A percentile compares a stretch with the other conserved stretches of the same genome.
Conservation (phyloP, 2,113 vertebrate species). For the Catagonus wagneri region DNA sequence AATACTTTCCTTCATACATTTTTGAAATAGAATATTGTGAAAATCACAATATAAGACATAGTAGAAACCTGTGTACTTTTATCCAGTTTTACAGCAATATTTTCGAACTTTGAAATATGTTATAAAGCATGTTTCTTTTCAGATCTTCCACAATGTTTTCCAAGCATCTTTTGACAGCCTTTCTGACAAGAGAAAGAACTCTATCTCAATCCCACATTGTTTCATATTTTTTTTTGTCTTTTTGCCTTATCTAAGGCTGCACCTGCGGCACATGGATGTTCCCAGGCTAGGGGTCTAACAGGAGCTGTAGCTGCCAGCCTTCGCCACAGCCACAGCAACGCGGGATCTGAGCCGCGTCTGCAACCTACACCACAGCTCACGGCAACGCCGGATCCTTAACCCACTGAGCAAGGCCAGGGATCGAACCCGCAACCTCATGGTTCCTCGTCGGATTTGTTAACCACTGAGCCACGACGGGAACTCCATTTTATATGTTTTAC, state of each 20-base stretch:
- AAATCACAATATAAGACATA: not conserved
- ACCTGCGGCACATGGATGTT: too few relatives aligned
- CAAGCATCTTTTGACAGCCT: not conserved
- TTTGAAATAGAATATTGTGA: not conserved
- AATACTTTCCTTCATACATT: not conserved
- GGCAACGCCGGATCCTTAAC: too few relatives aligned
- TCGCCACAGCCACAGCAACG: too few relatives aligned
- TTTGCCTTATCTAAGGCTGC: too few relatives aligned
- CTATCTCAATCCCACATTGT: not conserved
- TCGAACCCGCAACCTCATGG: too few relatives aligned
- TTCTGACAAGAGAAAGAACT: not conserved
- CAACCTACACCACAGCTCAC: too few relatives aligned
- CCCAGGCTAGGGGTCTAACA: too few relatives aligned
- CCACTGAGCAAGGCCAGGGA: too few relatives aligned
- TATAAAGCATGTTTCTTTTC: conserved; percentile 9
- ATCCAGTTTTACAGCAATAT: conserved; percentile 7
- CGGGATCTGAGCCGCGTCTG: too few relatives aligned
- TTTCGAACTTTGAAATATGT: not conserved
- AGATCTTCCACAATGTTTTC: not conserved
- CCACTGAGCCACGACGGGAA: too few relatives aligned
- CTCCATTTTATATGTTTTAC: not conserved
- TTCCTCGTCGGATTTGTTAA: too few relatives aligned
- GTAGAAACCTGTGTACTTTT: not conserved
- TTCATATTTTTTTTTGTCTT: not conserved
- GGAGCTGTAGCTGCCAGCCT: too few relatives aligned